phyloP scores from a whole-genome alignment of 2,113 vertebrate species.

The Nyctibius bracteatus region DNA sequence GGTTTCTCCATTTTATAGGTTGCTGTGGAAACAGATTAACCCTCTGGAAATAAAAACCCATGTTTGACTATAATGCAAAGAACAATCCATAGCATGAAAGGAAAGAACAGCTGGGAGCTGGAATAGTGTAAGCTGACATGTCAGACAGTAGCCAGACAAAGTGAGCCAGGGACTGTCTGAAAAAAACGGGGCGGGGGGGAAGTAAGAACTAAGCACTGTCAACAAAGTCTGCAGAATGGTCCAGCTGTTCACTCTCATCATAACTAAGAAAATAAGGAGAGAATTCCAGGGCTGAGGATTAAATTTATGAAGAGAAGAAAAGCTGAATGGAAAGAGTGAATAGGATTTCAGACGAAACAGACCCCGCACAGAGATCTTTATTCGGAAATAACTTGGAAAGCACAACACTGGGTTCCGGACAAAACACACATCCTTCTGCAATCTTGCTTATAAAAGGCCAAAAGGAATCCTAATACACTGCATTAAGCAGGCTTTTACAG shows the following conservation, averaged over 20 bases:
- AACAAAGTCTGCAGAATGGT: conserved; percentile 54
- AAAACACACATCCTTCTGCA: background rate
- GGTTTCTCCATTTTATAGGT: conserved; percentile 70
- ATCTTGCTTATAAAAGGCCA: background rate
- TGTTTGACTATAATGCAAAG: conserved; percentile 68
- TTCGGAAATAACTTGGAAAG: background rate
- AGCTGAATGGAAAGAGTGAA: conserved; percentile 34
- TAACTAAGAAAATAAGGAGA: conserved; percentile 53
- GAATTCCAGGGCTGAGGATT: conserved; percentile 44
- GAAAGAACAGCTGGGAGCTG: conserved; percentile 74
- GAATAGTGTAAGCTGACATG: conserved; percentile 70
- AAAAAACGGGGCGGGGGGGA: background rate
- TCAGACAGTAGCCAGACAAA: conserved; percentile 80
- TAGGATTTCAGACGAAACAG: conserved; percentile 38
- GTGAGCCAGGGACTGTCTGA: conserved; percentile 67
- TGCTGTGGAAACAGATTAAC: conserved; percentile 75
- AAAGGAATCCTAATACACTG: background rate
- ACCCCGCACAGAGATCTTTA: background rate
- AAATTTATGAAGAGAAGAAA: conserved; percentile 49
- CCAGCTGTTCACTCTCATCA: conserved; percentile 70
- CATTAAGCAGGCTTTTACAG: background rate
- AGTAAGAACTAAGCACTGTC: conserved; percentile 53
- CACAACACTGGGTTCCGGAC: background rate
- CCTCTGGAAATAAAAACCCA: conserved; percentile 53
- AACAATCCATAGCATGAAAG: conserved; percentile 71